Base-by-base conservation (phyloP, 2,113 vertebrate species). In the Clinocottus analis region DNA sequence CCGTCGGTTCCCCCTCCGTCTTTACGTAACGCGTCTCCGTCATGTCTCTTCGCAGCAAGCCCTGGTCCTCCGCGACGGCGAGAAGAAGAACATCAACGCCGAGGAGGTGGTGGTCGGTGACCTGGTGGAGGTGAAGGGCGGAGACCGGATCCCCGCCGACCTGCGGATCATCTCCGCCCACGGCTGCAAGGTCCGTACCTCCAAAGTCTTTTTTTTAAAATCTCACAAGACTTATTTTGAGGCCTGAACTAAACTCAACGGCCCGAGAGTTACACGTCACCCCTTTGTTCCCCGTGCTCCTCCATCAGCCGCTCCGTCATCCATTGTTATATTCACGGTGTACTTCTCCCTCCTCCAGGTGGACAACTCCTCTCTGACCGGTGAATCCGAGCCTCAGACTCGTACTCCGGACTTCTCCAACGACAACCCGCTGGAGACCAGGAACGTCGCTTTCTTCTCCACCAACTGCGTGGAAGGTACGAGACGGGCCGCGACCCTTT, bases 171-270 rank as follows among this genome's bases (percentile, higher is more conserved):
- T 99, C 79, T 99, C 97, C 33, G 97, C 98, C 2, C 95, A 97
- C 16, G 97, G 97, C 73, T 99, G 98, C 93, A 99, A 99, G 96
- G 98, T 98, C n/a, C n/a, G n/a, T n/a, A n/a, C n/a, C n/a, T n/a
- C n/a, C n/a, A n/a, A n/a, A n/a, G n/a, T n/a, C n/a, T n/a, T n/a
- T n/a, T n/a, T n/a, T n/a, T n/a, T n/a, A n/a, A n/a, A n/a, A n/a
- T n/a, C n/a, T n/a, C n/a, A n/a, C n/a, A n/a, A n/a, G n/a, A 31
- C 29, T 58, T 9, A 61, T 84, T 84, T 82, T 70, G 3, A 35
- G 25, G 16, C 41, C 56, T 72, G 4, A 65, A 64, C 56, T 64
- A 29, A 53, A 55, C 41, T 25, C 21, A 0, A 61, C n/a, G 23
- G 23, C 14, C 41, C 19, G 27, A 51, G 41, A 79, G 37, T 70